Conservation (phyloP, 2,113 vertebrate species). For the Lasiurus borealis region DNA sequence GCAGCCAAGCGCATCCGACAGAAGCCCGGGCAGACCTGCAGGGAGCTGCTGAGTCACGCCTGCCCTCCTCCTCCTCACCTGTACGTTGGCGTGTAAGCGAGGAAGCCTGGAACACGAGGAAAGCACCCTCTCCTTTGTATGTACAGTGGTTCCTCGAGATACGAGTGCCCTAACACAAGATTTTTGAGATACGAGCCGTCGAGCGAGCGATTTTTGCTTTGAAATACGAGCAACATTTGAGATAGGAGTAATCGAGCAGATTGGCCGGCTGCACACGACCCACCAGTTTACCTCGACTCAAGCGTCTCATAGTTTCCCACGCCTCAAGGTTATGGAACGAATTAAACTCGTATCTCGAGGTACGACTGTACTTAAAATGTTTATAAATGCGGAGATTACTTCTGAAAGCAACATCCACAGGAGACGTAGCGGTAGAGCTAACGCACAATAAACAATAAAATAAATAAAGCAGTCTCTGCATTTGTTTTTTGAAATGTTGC, state of each 20-base stretch:
- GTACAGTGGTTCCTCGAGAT: too few relatives aligned
- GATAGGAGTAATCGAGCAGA: too few relatives aligned
- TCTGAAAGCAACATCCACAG: not conserved
- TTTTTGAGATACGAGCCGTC: too few relatives aligned
- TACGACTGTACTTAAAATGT: not conserved
- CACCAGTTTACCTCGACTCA: too few relatives aligned
- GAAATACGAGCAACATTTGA: too few relatives aligned
- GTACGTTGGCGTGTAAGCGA: not conserved
- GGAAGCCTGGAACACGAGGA: not conserved
- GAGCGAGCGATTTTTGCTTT: too few relatives aligned
- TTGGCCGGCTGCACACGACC: too few relatives aligned
- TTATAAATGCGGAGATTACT: not conserved
- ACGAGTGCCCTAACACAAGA: too few relatives aligned
- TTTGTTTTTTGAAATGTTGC: not conserved
- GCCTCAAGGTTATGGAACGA: too few relatives aligned
- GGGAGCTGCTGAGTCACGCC: slow-evolving; percentile 3
- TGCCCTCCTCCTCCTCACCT: not conserved
- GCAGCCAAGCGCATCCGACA: not conserved
- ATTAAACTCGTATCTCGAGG: too few relatives aligned
- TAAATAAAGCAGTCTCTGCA: not conserved
- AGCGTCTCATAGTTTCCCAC: too few relatives aligned
- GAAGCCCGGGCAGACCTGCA: not conserved
- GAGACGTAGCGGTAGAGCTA: not conserved
- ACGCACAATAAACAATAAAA: not conserved
- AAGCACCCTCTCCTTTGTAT: not conserved